Base-by-base conservation (phyloP, 1,140 invertebrate species). In the Popillia japonica region DNA sequence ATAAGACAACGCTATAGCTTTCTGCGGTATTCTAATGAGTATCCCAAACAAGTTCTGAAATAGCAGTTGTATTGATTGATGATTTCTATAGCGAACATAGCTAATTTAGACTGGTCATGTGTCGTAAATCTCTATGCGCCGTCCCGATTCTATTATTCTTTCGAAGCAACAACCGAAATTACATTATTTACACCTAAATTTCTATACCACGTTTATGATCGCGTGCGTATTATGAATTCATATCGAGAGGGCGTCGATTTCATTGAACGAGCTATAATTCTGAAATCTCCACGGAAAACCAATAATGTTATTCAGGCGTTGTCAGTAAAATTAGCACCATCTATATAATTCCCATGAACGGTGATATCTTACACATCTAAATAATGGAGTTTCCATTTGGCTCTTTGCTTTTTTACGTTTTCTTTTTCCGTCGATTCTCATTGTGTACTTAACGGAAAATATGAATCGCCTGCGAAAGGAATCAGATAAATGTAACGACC, bases 401-500 rank as follows among this genome's bases (percentile, higher is more conserved):
- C 27, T 23, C 27, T 27, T 68, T 34, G n/a, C 61, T 22, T 68
- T 68, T 22, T 68, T 34, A 68, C 20, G 20, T 68, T 68, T 55
- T 17, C 6, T 55, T 34, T 34, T n/a, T n/a, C n/a, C n/a, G 48
- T n/a, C 22, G 27, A 34, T 68, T 34, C 11, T 14, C 61, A 68
- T 68, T 68, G 61, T 68, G 61, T 34, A 23, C 22, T 27, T 22
- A 22, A 27, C 61, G 20, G 61, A 68, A 68, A 68, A 68, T 68
- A 68, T 68, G 61, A 68, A 68, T 68, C 61, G 61, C 11, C 61
- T 17, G 61, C 11, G 61, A 34, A 34, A 68, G 61, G 61, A 68
- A 68, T 68, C 61, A 68, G 61, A 68, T 68, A 68, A 68, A 68
- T 68, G 61, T 68, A 68, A 68, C 61, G 61, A 68, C 22, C 61